phyloP scores from a whole-genome alignment of 1,140 invertebrate species.

The Dendrolimus punctatus region DNA sequence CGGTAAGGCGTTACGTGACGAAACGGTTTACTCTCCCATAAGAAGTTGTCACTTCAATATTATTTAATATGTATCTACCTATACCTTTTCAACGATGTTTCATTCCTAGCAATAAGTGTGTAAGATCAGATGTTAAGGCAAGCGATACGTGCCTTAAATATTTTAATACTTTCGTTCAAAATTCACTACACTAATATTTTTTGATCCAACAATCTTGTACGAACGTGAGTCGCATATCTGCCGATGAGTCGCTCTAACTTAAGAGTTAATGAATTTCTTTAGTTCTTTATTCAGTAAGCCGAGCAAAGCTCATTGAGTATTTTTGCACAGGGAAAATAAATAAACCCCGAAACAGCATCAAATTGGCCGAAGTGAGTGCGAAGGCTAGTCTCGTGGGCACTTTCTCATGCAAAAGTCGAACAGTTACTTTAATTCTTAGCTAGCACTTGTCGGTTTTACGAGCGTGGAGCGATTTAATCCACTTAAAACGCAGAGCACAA shows the following conservation, averaged over 20 bases:
- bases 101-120: too few relatives aligned
- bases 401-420: constrained; percentile 72
- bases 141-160: too few relatives aligned
- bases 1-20: too few relatives aligned
- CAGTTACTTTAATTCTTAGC: constrained; percentile 70
- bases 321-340: constrained; percentile 42
- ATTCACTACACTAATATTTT: too few relatives aligned
- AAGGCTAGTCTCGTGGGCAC: constrained; percentile 51
- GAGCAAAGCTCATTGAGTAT: constrained; percentile 40
- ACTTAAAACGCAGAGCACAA: constrained; percentile 71
- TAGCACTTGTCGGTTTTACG: constrained; percentile 71
- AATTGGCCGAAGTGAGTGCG: constrained; percentile 53
- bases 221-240: too few relatives aligned
- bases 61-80: too few relatives aligned
- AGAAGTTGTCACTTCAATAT: too few relatives aligned
- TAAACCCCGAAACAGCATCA: constrained; percentile 36
- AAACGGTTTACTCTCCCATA: too few relatives aligned
- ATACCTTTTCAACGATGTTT: too few relatives aligned
- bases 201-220: too few relatives aligned
- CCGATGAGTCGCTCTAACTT: constrained; percentile 21
- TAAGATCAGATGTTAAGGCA: too few relatives aligned
- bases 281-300: constrained; percentile 57
- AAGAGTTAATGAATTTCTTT: constrained; percentile 60
- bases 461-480: constrained; percentile 71
- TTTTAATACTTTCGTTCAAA: too few relatives aligned